Percentiles rank a stretch among this genome's conserved stretches.
phyloP scores from a whole-genome alignment of 2,888 invertebrate genomes.

The Pristionchus mayeri region DNA sequence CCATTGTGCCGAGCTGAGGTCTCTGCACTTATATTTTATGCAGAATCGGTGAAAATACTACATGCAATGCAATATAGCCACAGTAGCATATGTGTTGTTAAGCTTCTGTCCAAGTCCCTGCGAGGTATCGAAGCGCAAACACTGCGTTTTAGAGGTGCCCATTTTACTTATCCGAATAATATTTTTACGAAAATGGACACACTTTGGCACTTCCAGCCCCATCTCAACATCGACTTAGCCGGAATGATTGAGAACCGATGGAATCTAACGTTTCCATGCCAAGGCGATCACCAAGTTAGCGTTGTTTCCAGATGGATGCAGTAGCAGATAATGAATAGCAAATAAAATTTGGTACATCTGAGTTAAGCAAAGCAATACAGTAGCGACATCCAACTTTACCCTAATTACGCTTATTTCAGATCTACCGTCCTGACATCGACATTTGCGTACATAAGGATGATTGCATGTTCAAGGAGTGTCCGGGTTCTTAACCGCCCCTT shows the following conservation, averaged over 20 bases:
- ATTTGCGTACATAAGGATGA: constrained; percentile 37
- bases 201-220: too few species aligned
- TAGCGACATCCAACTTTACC: too few species aligned
- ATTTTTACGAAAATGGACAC: too few species aligned
- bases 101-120: constrained; percentile 13
- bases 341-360: too few species aligned
- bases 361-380: too few species aligned
- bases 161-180: neutral
- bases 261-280: constrained; percentile 31
- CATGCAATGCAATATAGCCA: neutral
- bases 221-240: constrained; percentile 35
- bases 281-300: neutral
- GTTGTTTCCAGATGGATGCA: too few species aligned
- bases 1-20: neutral
- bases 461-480: constrained; percentile 4
- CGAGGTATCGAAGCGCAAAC: neutral
- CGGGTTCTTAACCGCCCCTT: neutral
- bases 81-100: neutral
- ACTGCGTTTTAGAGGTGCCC: neutral
- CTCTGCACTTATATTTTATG: neutral
- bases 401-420: too few species aligned
- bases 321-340: too few species aligned
- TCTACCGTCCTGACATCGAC: constrained; percentile 18
- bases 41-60: too few species aligned
- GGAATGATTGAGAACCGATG: constrained; percentile 41